Percentiles rank a stretch among this genome's conserved stretches.
These are phyloP conservation scores for Muricea muricata DNA, from an alignment of 92 coral and sea anemone genomes.

Conservation along the genomic window DNA sequence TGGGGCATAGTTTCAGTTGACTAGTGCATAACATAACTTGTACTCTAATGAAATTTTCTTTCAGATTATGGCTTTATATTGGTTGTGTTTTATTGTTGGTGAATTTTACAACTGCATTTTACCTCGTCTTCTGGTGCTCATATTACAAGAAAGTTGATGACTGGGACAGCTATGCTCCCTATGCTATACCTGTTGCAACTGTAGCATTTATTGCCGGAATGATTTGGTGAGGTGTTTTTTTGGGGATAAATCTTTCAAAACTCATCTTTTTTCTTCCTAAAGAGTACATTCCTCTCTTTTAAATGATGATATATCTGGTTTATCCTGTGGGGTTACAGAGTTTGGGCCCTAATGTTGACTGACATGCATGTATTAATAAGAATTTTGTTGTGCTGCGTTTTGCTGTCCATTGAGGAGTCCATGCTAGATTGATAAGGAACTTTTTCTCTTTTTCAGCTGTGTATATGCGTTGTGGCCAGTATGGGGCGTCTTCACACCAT, in stretches of 20 bases:
- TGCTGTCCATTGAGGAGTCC: too few relatives aligned
- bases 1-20: too few relatives aligned
- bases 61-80: conserved; percentile 82
- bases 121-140: conserved; percentile 86
- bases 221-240: conserved; percentile 75
- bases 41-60: background rate
- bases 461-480: conserved; percentile 93
- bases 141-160: conserved; percentile 78
- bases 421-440: background rate
- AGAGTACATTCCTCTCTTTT: too few relatives aligned
- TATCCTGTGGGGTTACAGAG: too few relatives aligned
- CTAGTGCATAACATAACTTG: background rate
- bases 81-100: conserved; percentile 82
- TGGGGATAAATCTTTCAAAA: background rate
- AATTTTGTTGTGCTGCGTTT: too few relatives aligned
- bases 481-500: conserved; percentile 90
- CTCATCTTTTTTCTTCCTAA: too few relatives aligned
- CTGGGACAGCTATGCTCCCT: conserved; percentile 86
- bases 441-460: conserved; percentile 64
- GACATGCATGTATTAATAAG: too few relatives aligned
- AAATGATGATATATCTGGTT: too few relatives aligned
- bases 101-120: conserved; percentile 77
- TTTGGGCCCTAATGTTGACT: too few relatives aligned
- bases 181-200: conserved; percentile 87
- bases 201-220: conserved; percentile 88